Base-by-base conservation (phyloP, 2,888 invertebrate genomes). In the Hedya salicella region DNA sequence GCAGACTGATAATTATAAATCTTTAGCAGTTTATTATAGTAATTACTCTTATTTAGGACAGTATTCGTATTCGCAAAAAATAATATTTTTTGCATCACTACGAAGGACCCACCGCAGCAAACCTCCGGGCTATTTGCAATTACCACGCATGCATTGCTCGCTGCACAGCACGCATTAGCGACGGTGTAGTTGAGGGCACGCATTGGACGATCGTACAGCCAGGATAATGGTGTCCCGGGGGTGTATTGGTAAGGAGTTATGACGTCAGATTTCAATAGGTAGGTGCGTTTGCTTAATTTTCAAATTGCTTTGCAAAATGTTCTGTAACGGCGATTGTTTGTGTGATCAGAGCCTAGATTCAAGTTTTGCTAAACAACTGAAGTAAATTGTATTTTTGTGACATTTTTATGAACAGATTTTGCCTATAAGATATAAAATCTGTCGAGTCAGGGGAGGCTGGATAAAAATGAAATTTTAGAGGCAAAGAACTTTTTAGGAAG, bases 41-140 rank as follows among this genome's bases (percentile, higher is more conserved):
- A n/a, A n/a, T n/a, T n/a, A n/a, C n/a, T n/a, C n/a, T n/a, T n/a
- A n/a, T n/a, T n/a, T n/a, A n/a, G n/a, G n/a, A n/a, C n/a, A 36
- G 19, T 44, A 44, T 44, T 44, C 19, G 11, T 44, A 9, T 13
- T 44, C 17, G 11, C 4, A 17, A 11, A 11, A 25, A 14, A n/a
- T 16, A 14, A 42, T 9, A 17, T 13, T 1, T 5, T 11, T 44
- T 17, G 3, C 44, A 57, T 32, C 57, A 32, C 57, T 57, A 57
- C n/a, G 13, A 62, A 2, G 50, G 80, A 81, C 80, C 81, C 69
- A 76, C 80, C 80, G 71, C 80, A 73, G 72, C 62, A 54, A 69
- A 72, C 79, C 78, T 63, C 70, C 63, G 75, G 79, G 78, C 73
- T 74, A 73, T 73, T 70, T 65, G 61, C 56, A 67, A 74, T 68